Evolutionary conservation across 2,888 invertebrate species (phyloP), one percentile per base, ranked within the genome.

Genomic region (Danaus chrysippus): DNA sequence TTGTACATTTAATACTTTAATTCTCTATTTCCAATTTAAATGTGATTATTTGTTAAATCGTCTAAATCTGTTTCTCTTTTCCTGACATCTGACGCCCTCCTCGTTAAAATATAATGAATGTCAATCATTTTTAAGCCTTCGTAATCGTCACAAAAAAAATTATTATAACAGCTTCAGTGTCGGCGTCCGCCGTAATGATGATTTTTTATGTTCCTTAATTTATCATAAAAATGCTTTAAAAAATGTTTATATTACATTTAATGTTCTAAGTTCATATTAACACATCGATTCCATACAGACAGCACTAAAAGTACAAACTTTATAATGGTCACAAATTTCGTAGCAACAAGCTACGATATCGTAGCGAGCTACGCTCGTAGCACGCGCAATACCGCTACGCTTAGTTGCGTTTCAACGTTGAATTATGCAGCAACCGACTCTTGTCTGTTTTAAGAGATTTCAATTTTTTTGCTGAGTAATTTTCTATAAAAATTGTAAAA

Each of bases 71-170:
- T 49, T 49, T 49, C 15, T 11, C 15, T 23, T 46, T 56, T 56
- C 52, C 52, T 58, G 58, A 58, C 58, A 58, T 23, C n/a, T 53
- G 53, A 58, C 58, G 53, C 52, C 12, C 17, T 49, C 19, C 53
- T 58, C 58, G 53, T 58, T 58, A 58, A 49, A 58, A 58, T 42
- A 42, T 58, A 58, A 58, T 34, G 58, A 53, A 58, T 19, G 58
- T 53, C 58, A 46, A 58, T 41, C 52, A 42, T 53, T 58, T 53
- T 53, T 42, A 42, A 53, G 52, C 52, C 52, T 13, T 17, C 41
- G 49, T 49, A 49, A 49, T 49, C 49, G 49, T 49, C 49, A 49
- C 17, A 17, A 17, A 49, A 49, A 49, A 49, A 49, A 49, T 34
- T 6, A 34, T 34, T 34, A 34, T 34, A 34, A 34, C 23, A 49